These are phyloP conservation scores for Lordiphosa mommai DNA, from an alignment of 1,140 invertebrate species.

Conservation along the genomic window DNA sequence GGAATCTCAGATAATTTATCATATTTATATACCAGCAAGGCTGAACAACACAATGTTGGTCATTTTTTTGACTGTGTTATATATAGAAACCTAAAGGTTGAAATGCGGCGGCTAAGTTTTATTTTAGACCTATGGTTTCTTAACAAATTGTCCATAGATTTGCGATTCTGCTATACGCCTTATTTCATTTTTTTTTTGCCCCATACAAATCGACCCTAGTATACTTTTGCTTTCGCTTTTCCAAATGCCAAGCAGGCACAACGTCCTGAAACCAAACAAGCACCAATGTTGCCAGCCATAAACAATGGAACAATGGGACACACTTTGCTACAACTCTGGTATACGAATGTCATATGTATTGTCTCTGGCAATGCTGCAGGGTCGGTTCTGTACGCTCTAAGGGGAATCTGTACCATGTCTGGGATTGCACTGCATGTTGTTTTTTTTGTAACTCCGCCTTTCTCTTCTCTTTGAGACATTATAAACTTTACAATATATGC, in stretches of 20 bases:
- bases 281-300: slow-evolving; percentile 57
- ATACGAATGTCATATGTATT: slow-evolving; percentile 31
- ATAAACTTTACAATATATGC: slow-evolving; percentile 74
- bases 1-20: too few species aligned
- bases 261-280: slow-evolving; percentile 19
- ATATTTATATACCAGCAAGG: too few species aligned
- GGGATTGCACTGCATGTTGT: slow-evolving; percentile 73
- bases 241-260: slow-evolving; percentile 69
- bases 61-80: too few species aligned
- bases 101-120: too few species aligned
- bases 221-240: slow-evolving; percentile 51
- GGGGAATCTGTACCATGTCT: slow-evolving; percentile 65
- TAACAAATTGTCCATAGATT: too few species aligned
- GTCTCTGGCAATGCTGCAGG: slow-evolving; percentile 18
- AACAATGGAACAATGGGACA: slow-evolving; percentile 59
- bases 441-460: slow-evolving; percentile 16
- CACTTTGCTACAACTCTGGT: background rate
- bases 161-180: too few species aligned
- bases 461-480: slow-evolving; percentile 48
- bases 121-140: too few species aligned
- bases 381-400: slow-evolving; percentile 1
- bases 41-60: too few species aligned
- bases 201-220: too few species aligned
- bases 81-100: too few species aligned
- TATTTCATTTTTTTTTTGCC: too few species aligned